These are phyloP conservation scores for Ageneiosus marmoratus DNA, from an alignment of 2,113 vertebrate genomes.

Conservation along the genomic window DNA sequence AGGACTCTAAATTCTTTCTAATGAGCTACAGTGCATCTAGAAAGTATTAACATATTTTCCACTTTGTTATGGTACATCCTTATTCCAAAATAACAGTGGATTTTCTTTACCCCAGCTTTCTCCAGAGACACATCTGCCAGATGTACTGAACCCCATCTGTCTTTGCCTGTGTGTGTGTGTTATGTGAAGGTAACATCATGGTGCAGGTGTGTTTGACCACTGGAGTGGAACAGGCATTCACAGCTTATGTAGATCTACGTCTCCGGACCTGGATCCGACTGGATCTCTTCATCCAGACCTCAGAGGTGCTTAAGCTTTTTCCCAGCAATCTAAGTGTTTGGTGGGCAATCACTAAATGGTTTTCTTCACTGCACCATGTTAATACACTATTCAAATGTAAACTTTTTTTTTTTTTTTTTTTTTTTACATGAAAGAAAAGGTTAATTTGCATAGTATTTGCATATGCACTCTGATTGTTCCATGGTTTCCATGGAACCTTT, in stretches of 20 bases:
- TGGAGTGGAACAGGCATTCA: constrained; percentile 80
- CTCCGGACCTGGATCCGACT: constrained; percentile 84
- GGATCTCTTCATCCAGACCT: constrained; percentile 78
- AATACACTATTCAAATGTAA: neutral
- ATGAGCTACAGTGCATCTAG: too few species aligned
- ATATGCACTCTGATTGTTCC: neutral
- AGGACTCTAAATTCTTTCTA: neutral
- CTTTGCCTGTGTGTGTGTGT: constrained; percentile 4
- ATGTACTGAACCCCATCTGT: neutral
- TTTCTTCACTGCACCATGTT: neutral
- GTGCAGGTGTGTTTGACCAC: constrained; percentile 81
- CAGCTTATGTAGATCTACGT: constrained; percentile 71
- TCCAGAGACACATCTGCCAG: neutral
- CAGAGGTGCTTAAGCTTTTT: constrained; percentile 70
- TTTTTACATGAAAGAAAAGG: neutral
- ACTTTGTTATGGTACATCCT: too few species aligned
- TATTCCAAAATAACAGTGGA: neutral
- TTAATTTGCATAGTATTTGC: neutral
- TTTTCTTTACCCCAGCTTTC: neutral
- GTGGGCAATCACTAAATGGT: neutral
- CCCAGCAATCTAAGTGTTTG: neutral
- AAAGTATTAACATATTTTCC: too few species aligned
- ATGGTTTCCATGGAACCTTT: neutral
- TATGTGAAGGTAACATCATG: constrained; percentile 77
- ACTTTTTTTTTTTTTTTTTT: too few species aligned